A percentile compares a stretch with the other conserved stretches of the same genome.
These are phyloP conservation scores for Elmis aenea DNA, from an alignment of 2,888 invertebrate species.

Conservation along the genomic window DNA sequence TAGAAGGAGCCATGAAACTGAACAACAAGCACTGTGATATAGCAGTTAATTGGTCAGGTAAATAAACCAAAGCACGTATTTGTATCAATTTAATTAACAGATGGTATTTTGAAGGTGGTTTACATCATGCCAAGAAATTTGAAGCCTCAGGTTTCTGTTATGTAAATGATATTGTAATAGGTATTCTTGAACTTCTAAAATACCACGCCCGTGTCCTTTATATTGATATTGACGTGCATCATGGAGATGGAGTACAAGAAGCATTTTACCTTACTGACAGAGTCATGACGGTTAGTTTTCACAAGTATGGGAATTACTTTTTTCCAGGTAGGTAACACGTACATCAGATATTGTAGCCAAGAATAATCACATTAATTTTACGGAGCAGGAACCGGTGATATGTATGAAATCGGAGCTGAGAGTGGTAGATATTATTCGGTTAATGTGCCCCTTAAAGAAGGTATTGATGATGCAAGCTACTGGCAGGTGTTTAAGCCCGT, in stretches of 20 bases:
- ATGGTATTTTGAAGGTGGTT: conserved; percentile 58
- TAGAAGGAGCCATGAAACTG: conserved; percentile 94
- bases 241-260: conserved; percentile 95
- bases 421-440: conserved; percentile 95
- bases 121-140: conserved; percentile 99
- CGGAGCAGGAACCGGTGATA: conserved; percentile 89
- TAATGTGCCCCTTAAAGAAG: conserved; percentile 96
- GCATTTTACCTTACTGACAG: conserved; percentile 96
- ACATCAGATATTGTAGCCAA: background rate
- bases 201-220: conserved; percentile 93
- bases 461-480: conserved; percentile 92
- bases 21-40: conserved; percentile 95
- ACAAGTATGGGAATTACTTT: conserved; percentile 96
- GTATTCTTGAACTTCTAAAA: conserved; percentile 89
- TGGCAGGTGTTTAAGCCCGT: conserved; percentile 91
- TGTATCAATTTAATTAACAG: background rate
- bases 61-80: background rate
- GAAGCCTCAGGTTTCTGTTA: conserved; percentile 99
- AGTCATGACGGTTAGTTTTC: conserved; percentile 99
- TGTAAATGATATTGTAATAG: conserved; percentile 98
- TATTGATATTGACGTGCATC: conserved; percentile 98
- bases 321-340: conserved; percentile 86
- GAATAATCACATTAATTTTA: conserved; percentile 4
- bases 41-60: conserved; percentile 95
- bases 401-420: conserved; percentile 97